Base-by-base conservation (phyloP, 2,888 invertebrate species). In the Ophion slaviceki region DNA sequence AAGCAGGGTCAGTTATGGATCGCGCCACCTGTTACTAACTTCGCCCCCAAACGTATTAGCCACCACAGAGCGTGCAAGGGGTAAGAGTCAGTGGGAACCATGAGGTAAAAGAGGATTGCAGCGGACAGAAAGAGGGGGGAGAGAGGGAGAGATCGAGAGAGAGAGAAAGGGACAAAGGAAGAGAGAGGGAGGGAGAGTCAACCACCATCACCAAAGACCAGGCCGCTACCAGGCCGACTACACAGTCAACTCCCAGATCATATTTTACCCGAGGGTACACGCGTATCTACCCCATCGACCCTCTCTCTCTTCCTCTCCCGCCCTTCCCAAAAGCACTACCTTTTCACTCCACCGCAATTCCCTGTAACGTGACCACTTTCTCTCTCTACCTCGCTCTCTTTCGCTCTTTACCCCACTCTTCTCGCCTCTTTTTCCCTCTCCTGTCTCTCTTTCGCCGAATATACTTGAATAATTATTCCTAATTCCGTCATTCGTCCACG, bases 21-120 rank as follows among this genome's bases (percentile, higher is more conserved):
- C 90, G 92, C 93, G 91, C 92, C 93, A 93, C 93, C 93, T 93
- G 93, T 93, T 93, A 93, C 93, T 92, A 93, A 92, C 91, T 92
- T 91, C 89, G 82, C 88, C 90, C 92, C 89, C 90, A 89, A 92
- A 92, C 92, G 91, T 92, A 93, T 93, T 93, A 92, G 92, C 91
- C 90, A 88, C 86, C 87, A 88, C 85, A 76, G 75, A 76, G 80
- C 80, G 75, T 79, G 64, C 76, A 75, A 57, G 78, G 68, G 77
- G 59, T 11, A 45, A 72, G 57, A 80, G 79, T 45, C 17, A 71
- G n/a, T 66, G 61, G 40, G 66, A 36, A 45, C 66, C 53, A 66
- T 59, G 61, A 28, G 47, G 68, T 40, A 57, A 11, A 36, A 67
- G 64, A 67, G 75, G 66, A 61, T 47, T 74, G 80, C 74, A 80